Percentiles rank a stretch among this genome's conserved stretches.
Evolutionary conservation across 2,888 invertebrate species (phyloP).

Genomic region (Meiosimyza platycephala): DNA sequence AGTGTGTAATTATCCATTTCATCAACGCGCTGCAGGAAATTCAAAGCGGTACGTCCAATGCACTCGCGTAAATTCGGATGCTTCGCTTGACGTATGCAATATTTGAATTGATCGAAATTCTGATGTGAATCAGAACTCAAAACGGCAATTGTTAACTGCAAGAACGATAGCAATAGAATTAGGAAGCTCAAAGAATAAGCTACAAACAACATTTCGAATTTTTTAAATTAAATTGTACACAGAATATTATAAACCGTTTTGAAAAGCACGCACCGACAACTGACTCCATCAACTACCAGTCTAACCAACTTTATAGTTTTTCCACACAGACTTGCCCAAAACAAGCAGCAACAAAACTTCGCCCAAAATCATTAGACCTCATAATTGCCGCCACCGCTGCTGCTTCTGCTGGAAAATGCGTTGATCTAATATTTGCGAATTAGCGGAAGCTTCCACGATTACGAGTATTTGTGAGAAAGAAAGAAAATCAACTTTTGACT

Average conservation of each 20-base stretch:
- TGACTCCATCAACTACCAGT: neutral
- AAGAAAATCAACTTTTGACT: neutral
- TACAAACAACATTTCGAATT: neutral
- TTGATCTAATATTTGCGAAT: conserved; percentile 12
- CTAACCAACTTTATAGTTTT: conserved; percentile 17
- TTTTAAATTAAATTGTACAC: neutral
- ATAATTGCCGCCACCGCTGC: neutral
- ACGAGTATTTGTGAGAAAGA: neutral
- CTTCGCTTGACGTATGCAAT: conserved; percentile 67
- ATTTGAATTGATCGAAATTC: conserved; percentile 56
- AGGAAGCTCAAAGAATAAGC: neutral
- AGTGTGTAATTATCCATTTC: conserved; percentile 76
- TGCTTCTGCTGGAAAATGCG: too few relatives aligned
- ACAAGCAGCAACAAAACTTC: neutral
- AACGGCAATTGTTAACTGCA: conserved; percentile 18
- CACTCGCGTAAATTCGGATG: conserved; percentile 72
- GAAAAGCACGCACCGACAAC: conserved; percentile 23
- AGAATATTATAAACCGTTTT: neutral
- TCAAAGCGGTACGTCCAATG: conserved; percentile 77
- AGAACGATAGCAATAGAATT: neutral
- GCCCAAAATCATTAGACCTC: neutral
- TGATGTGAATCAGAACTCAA: conserved; percentile 43
- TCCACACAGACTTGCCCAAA: neutral
- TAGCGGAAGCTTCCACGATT: neutral
- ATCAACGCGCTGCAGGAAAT: conserved; percentile 75